phyloP scores from a whole-genome alignment of 2,888 invertebrate genomes.

The Biston stratarius region DNA sequence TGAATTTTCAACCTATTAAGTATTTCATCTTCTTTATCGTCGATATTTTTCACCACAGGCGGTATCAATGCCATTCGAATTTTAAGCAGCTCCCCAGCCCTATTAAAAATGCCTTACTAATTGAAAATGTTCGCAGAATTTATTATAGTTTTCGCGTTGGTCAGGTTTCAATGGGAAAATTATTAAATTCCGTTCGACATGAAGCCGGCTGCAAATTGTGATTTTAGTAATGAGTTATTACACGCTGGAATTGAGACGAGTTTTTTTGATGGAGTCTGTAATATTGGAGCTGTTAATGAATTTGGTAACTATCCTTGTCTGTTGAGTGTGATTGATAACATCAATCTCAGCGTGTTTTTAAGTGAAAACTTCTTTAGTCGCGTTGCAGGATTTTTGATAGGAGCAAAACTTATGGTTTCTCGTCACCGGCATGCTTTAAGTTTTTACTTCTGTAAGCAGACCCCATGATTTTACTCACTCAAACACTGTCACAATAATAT shows the following conservation, averaged over 20 bases:
- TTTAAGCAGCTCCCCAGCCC: constrained; percentile 17
- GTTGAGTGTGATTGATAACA: not conserved
- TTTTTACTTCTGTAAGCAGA: no score
- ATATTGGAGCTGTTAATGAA: constrained; percentile 17
- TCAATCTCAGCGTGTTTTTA: no score
- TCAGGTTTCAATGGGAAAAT: constrained; percentile 32
- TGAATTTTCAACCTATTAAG: not conserved
- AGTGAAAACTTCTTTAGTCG: no score
- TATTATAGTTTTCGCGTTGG: constrained; percentile 33
- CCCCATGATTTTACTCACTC: no score
- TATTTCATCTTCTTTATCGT: not conserved
- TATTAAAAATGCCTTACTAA: constrained; percentile 37
- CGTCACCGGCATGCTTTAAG: no score
- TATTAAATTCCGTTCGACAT: constrained; percentile 34
- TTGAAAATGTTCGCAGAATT: constrained; percentile 33
- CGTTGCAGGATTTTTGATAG: no score
- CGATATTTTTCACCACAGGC: not conserved
- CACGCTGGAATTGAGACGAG: not conserved
- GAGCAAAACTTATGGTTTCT: no score
- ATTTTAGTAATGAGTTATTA: constrained; percentile 34
- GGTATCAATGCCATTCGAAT: constrained; percentile 14
- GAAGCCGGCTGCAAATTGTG: constrained; percentile 24
- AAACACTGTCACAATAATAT: no score
- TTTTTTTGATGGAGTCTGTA: constrained; percentile 15
- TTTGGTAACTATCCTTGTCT: not conserved